Percentiles rank a stretch among this genome's conserved stretches.
These are phyloP conservation scores for Seriola aureovittata DNA, from an alignment of 2,113 vertebrate species.

Conservation along the genomic window DNA sequence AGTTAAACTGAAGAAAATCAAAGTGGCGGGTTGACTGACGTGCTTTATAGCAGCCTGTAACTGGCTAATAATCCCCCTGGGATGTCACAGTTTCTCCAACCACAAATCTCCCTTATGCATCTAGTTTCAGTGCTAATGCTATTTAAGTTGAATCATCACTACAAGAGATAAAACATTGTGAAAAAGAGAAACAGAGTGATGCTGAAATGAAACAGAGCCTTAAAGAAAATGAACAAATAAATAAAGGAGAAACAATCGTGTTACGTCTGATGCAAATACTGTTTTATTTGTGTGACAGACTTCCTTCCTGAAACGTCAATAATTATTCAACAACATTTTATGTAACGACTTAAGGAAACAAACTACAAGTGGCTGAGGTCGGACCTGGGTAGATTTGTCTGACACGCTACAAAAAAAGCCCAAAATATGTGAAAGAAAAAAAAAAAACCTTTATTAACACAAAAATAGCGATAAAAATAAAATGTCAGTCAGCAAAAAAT, in stretches of 20 bases:
- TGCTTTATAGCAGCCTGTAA: slow-evolving; percentile 76
- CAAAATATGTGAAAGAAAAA: too few relatives aligned
- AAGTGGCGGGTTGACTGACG: slow-evolving; percentile 55
- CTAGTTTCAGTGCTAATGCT: slow-evolving; percentile 51
- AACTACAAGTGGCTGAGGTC: too few relatives aligned
- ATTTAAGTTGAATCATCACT: slow-evolving; percentile 4
- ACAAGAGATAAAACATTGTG: background rate
- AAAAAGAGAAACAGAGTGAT: background rate
- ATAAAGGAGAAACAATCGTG: background rate
- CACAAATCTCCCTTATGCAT: slow-evolving; percentile 65
- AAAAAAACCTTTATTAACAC: too few relatives aligned
- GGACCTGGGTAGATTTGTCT: too few relatives aligned
- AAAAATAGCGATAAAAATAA: too few relatives aligned
- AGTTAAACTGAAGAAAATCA: slow-evolving; percentile 53
- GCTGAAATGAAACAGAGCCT: background rate
- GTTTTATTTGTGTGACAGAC: background rate
- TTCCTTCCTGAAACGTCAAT: background rate
- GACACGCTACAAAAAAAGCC: too few relatives aligned
- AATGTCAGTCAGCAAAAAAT: too few relatives aligned
- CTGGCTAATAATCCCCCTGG: slow-evolving; percentile 64
- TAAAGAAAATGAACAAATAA: background rate
- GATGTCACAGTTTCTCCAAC: slow-evolving; percentile 72
- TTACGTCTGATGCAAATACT: background rate
- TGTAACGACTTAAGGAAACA: too few relatives aligned
- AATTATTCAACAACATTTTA: background rate